Conservation (phyloP, 2,113 vertebrate genomes). For the Pseudois nayaur region DNA sequence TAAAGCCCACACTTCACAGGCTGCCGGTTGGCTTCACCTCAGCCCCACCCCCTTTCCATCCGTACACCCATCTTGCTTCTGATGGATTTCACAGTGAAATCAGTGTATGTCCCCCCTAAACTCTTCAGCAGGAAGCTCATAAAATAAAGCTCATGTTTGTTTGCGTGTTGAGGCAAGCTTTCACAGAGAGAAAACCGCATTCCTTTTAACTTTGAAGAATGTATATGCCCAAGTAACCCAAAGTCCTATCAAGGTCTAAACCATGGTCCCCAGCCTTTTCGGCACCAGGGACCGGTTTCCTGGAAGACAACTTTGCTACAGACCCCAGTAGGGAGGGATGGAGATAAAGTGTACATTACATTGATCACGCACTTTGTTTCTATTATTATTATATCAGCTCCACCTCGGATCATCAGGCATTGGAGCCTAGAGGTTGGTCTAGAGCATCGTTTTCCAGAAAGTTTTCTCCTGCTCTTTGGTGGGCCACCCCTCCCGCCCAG, state of each 20-base stretch:
- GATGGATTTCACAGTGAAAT: accelerated
- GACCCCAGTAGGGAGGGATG: background rate
- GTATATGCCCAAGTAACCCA: background rate
- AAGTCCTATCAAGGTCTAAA: background rate
- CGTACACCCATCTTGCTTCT: background rate
- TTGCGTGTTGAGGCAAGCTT: background rate
- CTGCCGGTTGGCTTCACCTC: accelerated
- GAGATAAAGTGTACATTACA: background rate
- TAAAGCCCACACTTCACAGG: background rate
- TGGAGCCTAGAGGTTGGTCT: background rate
- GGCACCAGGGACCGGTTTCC: background rate
- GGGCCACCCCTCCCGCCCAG: no score
- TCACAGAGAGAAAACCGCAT: background rate
- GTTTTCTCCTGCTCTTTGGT: background rate
- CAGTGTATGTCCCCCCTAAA: accelerated
- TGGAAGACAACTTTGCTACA: background rate
- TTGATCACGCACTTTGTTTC: background rate
- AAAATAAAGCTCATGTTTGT: background rate
- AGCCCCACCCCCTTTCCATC: accelerated
- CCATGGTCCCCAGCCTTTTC: background rate
- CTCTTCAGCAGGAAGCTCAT: accelerated
- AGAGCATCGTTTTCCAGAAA: background rate
- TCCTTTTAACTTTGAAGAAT: background rate
- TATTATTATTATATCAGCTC: background rate
- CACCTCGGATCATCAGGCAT: background rate